phyloP scores from a whole-genome alignment of 1,140 invertebrate species.

The Pogonognathellus flavescens region DNA sequence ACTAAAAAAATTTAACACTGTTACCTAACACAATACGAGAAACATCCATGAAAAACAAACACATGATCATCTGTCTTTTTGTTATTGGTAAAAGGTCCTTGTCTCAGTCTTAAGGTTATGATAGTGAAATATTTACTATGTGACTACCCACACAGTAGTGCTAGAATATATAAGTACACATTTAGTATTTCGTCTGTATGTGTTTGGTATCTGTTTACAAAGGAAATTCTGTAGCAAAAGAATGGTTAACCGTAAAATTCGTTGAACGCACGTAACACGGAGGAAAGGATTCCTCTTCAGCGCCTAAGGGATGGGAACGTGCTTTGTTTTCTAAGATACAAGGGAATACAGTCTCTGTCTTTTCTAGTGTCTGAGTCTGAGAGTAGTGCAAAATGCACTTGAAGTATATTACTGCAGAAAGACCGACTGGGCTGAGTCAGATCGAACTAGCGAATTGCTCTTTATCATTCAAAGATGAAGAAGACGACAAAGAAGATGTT shows the following conservation, averaged over 20 bases:
- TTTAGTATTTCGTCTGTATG: too few species aligned
- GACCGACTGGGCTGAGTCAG: not conserved
- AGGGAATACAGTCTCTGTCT: not conserved
- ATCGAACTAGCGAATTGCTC: not conserved
- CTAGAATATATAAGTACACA: too few species aligned
- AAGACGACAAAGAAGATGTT: conserved; percentile 21
- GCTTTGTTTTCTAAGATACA: not conserved
- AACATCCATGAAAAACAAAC: not conserved
- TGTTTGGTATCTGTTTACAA: too few species aligned
- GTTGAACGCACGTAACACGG: too few species aligned
- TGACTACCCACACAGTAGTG: too few species aligned
- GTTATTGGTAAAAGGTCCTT: too few species aligned
- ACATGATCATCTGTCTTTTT: conserved; percentile 6
- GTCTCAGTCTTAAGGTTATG: too few species aligned
- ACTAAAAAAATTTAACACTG: not conserved
- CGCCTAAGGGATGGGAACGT: not conserved
- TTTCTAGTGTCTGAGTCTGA: too few species aligned
- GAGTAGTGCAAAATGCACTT: not conserved
- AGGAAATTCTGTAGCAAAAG: too few species aligned
- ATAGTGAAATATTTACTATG: too few species aligned
- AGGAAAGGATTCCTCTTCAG: not conserved
- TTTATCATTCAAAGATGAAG: not conserved
- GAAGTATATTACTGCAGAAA: not conserved
- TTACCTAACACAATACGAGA: not conserved
- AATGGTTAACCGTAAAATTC: too few species aligned